Conservation (phyloP, 1,140 invertebrate genomes). For the Glomeris maerens region DNA sequence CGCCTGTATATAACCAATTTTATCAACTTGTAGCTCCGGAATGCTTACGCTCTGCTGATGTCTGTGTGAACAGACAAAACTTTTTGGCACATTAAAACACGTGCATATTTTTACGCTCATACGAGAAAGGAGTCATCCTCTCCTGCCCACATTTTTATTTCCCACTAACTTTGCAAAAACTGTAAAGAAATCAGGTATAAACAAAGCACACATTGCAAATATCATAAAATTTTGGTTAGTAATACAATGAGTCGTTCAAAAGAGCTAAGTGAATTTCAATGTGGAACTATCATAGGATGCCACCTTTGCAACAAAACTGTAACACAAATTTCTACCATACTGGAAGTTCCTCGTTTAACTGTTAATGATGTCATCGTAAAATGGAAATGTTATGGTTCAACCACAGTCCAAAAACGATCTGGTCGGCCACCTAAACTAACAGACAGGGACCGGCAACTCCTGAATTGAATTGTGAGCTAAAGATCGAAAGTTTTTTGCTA, state of each 20-base stretch:
- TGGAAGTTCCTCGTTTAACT: not conserved
- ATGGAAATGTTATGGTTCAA: not conserved
- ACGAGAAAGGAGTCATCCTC: no score
- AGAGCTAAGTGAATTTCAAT: slow-evolving; percentile 3
- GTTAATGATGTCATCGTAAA: slow-evolving; percentile 1
- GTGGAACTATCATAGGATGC: not conserved
- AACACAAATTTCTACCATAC: not conserved
- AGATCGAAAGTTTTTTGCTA: not conserved
- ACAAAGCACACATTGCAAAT: no score
- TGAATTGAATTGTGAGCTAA: not conserved
- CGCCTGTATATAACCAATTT: no score
- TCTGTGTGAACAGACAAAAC: no score
- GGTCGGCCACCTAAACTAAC: not conserved
- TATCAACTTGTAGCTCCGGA: no score
- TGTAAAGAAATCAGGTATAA: no score
- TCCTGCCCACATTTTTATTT: no score
- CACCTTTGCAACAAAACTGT: not conserved
- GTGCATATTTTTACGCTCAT: no score
- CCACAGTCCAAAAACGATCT: not conserved
- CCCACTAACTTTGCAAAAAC: no score
- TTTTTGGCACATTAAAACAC: no score
- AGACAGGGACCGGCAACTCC: not conserved
- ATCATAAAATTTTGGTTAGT: no score
- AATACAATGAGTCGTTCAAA: not conserved
- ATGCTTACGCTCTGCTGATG: no score